phyloP scores from a whole-genome alignment of 1,140 invertebrate genomes.

The Drusus annulatus region DNA sequence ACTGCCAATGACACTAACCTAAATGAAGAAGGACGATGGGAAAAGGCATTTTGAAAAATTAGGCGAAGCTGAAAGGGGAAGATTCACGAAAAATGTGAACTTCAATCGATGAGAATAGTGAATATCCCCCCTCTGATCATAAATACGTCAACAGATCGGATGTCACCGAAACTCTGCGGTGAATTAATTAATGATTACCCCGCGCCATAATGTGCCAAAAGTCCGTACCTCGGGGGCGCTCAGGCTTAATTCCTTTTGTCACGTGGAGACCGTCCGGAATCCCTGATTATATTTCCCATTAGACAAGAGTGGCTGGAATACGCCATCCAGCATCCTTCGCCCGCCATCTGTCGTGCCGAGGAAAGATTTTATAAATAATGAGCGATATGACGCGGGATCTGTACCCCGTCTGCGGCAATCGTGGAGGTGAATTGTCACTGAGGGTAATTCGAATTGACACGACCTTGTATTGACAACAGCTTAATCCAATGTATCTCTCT shows the following conservation, averaged over 20 bases:
- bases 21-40: no score
- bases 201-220: constrained; percentile 20
- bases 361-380: constrained; percentile 40
- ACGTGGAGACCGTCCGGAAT: constrained; percentile 23
- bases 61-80: no score
- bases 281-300: constrained; percentile 43
- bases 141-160: constrained; percentile 22
- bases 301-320: constrained; percentile 18
- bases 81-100: no score
- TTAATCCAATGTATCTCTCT: not conserved
- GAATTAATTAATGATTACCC: constrained; percentile 42
- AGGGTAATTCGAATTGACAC: constrained; percentile 3
- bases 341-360: constrained; percentile 29
- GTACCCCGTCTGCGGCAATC: constrained; percentile 2
- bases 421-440: not conserved
- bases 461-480: not conserved
- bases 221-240: constrained; percentile 24
- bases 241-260: constrained; percentile 36
- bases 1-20: no score
- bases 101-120: no score
- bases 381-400: constrained; percentile 11
- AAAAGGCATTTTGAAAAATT: no score
- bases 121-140: not conserved
- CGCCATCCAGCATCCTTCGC: not conserved
- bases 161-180: constrained; percentile 23